Conservation (phyloP, 2,113 vertebrate species). For the Irena cyanogastra region DNA sequence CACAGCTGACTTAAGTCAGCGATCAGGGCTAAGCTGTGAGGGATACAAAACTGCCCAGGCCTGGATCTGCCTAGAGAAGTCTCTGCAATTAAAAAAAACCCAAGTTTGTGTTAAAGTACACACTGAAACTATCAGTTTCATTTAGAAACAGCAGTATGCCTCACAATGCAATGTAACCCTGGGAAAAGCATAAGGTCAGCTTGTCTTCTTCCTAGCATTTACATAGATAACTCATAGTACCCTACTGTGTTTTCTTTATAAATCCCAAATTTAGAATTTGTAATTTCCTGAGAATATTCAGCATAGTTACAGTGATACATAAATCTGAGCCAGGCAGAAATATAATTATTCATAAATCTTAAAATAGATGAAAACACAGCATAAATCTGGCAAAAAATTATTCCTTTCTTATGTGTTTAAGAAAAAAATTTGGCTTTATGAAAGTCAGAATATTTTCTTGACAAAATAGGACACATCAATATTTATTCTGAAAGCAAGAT, state of each 20-base stretch:
- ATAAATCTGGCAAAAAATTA: neutral
- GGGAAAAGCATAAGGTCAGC: neutral
- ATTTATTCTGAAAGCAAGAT: neutral
- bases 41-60: slow-evolving; percentile 81
- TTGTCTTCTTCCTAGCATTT: neutral
- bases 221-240: neutral
- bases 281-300: neutral
- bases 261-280: neutral
- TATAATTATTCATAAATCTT: neutral
- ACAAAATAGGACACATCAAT: neutral
- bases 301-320: neutral
- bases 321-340: neutral
- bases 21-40: slow-evolving; percentile 88
- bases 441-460: neutral
- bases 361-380: neutral
- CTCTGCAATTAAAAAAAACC: slow-evolving; percentile 69
- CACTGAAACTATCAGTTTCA: neutral
- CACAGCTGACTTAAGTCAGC: slow-evolving; percentile 81
- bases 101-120: neutral
- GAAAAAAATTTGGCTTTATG: neutral
- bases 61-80: slow-evolving; percentile 66
- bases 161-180: neutral
- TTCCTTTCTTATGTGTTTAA: neutral
- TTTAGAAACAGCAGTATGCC: neutral
- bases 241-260: fast-evolving